Conservation (phyloP, 2,113 vertebrate species). For the Albula glossodonta region DNA sequence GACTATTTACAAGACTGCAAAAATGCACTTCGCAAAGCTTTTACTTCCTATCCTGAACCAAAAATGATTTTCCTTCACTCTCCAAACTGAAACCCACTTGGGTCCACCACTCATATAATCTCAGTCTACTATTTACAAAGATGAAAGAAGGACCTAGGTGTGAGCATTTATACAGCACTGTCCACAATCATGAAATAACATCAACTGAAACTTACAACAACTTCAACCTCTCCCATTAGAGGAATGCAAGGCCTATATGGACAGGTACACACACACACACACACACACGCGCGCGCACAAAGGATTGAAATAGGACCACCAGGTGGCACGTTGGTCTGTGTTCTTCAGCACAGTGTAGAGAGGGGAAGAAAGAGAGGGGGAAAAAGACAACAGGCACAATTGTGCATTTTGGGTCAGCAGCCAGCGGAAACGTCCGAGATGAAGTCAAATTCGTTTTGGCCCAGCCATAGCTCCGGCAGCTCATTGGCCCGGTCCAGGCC, state of each 20-base stretch:
- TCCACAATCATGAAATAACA: not conserved
- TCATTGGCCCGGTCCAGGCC: slow-evolving; percentile 80
- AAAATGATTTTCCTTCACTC: not conserved
- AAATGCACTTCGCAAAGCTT: not conserved
- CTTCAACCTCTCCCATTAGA: not conserved
- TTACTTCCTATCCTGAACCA: not conserved
- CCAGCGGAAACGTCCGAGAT: slow-evolving; percentile 71
- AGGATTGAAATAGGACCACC: not conserved
- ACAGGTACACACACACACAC: not conserved
- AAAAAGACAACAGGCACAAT: slow-evolving; percentile 4
- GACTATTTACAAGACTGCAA: not conserved
- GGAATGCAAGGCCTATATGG: not conserved
- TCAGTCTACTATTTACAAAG: not conserved
- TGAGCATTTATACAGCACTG: not conserved
- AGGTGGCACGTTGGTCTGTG: not conserved
- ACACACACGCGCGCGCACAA: not conserved
- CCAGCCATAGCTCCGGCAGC: slow-evolving; percentile 83
- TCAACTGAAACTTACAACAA: not conserved
- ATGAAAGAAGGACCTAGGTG: not conserved
- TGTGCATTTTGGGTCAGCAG: not conserved
- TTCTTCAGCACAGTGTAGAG: not conserved
- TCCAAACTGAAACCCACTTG: not conserved
- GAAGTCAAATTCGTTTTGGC: slow-evolving; percentile 84
- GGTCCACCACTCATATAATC: not conserved
- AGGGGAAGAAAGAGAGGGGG: slow-evolving; percentile 13